Percentiles rank a stretch among this genome's conserved stretches.
These are phyloP conservation scores for Paradoxurus hermaphroditus DNA, from an alignment of 2,113 vertebrate species.

Conservation along the genomic window DNA sequence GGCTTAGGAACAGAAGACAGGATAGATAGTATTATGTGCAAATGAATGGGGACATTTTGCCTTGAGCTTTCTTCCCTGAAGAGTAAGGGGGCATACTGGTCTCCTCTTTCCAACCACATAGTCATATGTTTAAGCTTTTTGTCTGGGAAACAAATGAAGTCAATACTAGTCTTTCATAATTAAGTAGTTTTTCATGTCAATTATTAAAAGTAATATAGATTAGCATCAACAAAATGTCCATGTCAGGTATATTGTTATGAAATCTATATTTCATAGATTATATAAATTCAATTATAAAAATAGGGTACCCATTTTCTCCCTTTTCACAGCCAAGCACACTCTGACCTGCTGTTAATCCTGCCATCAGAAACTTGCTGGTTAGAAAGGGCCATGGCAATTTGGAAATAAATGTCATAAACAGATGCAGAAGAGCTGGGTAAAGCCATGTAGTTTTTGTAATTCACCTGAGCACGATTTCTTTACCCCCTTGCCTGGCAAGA, in stretches of 20 bases:
- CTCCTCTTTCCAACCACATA: background rate
- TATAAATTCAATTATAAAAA: background rate
- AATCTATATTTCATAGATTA: constrained; percentile 2
- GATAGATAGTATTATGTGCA: background rate
- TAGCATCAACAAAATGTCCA: background rate
- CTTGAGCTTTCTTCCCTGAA: background rate
- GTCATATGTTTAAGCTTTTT: background rate
- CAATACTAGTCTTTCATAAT: background rate
- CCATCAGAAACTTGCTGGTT: background rate
- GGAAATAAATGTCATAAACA: background rate
- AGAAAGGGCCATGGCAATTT: background rate
- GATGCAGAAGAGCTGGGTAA: background rate
- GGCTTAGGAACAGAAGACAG: background rate
- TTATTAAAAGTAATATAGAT: background rate
- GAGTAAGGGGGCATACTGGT: background rate
- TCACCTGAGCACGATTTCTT: background rate
- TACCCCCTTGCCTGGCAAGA: background rate
- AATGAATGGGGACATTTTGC: background rate
- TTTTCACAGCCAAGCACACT: background rate
- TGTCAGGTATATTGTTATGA: background rate
- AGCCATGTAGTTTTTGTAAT: background rate
- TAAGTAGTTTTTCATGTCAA: background rate
- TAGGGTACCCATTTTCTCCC: background rate
- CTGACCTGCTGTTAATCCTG: background rate
- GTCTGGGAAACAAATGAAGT: background rate